Conservation (phyloP, 2,888 invertebrate species). For the Lissocephala sabroskyi region DNA sequence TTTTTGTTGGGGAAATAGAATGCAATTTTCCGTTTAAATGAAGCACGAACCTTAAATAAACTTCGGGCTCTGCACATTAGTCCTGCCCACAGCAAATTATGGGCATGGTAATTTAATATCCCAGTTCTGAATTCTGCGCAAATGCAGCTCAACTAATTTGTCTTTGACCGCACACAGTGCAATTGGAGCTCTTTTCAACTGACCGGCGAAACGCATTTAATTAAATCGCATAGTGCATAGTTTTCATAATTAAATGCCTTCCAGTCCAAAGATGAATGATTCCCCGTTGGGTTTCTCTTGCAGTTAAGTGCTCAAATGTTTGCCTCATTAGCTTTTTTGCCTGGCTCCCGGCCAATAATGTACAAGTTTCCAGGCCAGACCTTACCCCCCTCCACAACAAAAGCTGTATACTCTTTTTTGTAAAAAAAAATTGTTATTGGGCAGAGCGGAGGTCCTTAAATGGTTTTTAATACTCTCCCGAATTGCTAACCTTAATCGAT, state of each 20-base stretch:
- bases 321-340: conserved; percentile 23
- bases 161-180: conserved; percentile 3
- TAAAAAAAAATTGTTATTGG: too few relatives aligned
- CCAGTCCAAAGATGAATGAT: conserved; percentile 21
- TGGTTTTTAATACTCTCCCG: too few relatives aligned
- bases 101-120: neutral
- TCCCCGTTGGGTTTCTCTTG: conserved; percentile 6
- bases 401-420: too few relatives aligned
- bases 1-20: too few relatives aligned
- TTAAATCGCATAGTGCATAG: conserved; percentile 35
- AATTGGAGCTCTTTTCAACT: conserved; percentile 4
- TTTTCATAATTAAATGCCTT: conserved; percentile 26
- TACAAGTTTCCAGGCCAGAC: too few relatives aligned
- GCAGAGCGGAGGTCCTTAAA: too few relatives aligned
- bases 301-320: conserved; percentile 16
- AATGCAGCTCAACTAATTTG: conserved; percentile 17
- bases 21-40: conserved; percentile 26
- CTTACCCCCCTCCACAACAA: too few relatives aligned
- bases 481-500: too few relatives aligned
- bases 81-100: too few relatives aligned
- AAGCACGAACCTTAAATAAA: too few relatives aligned
- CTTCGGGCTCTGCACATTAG: too few relatives aligned
- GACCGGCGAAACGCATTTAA: conserved; percentile 27
- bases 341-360: neutral
- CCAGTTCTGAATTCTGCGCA: conserved; percentile 8